These are phyloP conservation scores for Dreissena rostriformis DNA, from an alignment of 1,140 invertebrate genomes.

Conservation along the genomic window DNA sequence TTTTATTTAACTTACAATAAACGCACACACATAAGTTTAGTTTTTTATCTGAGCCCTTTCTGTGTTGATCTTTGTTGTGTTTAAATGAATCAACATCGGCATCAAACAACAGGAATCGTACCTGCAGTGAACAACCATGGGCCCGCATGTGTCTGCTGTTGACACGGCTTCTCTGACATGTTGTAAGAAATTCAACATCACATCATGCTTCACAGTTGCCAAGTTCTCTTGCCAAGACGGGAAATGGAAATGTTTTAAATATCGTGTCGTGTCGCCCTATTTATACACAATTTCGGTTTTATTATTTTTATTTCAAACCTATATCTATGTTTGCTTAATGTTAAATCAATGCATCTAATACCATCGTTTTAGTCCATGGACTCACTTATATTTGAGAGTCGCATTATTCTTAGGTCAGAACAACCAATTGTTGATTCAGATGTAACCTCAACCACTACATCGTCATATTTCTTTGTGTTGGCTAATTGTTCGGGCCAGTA, in stretches of 20 bases:
- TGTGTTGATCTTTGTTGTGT: too few relatives aligned
- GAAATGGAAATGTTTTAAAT: constrained; percentile 66
- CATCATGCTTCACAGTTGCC: constrained; percentile 60
- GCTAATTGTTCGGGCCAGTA: constrained; percentile 67
- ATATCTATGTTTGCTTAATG: neutral
- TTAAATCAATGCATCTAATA: neutral
- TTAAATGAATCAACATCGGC: neutral
- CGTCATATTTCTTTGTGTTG: constrained; percentile 64
- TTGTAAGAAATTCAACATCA: constrained; percentile 62
- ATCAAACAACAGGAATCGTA: too few relatives aligned
- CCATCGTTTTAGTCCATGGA: too few relatives aligned
- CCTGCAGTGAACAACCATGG: constrained; percentile 70
- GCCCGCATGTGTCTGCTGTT: constrained; percentile 52
- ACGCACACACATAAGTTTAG: too few relatives aligned
- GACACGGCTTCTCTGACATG: constrained; percentile 54
- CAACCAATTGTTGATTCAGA: constrained; percentile 63
- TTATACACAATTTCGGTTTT: too few relatives aligned
- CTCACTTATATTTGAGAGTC: constrained; percentile 59
- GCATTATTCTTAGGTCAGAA: constrained; percentile 64
- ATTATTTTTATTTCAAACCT: too few relatives aligned
- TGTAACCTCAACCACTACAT: constrained; percentile 63
- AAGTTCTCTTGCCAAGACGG: constrained; percentile 64
- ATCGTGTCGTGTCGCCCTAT: constrained; percentile 52
- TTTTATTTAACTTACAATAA: too few relatives aligned
- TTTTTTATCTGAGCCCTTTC: too few relatives aligned